Conservation (phyloP, 2,797 vertebrate genomes). For the Microcaecilia unicolor region DNA sequence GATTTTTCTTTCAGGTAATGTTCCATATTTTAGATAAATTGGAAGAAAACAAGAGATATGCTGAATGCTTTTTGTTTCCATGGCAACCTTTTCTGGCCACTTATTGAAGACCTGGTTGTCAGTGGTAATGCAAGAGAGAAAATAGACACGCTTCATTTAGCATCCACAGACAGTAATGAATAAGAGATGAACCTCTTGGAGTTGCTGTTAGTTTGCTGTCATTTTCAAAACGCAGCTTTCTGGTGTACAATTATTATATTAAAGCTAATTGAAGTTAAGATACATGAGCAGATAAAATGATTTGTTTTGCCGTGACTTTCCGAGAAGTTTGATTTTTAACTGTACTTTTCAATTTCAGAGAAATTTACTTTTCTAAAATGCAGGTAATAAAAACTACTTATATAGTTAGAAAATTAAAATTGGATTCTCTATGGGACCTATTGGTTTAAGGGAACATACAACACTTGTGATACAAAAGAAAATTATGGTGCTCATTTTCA, state of each 20-base stretch:
- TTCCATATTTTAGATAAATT: slow-evolving; percentile 55
- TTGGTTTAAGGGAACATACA: too few relatives aligned
- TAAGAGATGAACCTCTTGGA: slow-evolving; percentile 32
- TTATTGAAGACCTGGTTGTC: slow-evolving; percentile 58
- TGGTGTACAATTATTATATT: not conserved
- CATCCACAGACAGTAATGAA: slow-evolving; percentile 51
- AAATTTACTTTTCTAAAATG: slow-evolving; percentile 40
- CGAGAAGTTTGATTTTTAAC: slow-evolving; percentile 25
- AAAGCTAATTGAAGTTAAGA: not conserved
- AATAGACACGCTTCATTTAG: slow-evolving; percentile 62
- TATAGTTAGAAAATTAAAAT: too few relatives aligned
- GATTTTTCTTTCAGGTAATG: slow-evolving; percentile 55
- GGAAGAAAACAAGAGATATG: slow-evolving; percentile 51
- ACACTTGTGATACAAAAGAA: too few relatives aligned
- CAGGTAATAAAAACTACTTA: too few relatives aligned
- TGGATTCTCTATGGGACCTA: too few relatives aligned
- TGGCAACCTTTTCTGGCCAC: slow-evolving; percentile 63
- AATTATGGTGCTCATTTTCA: too few relatives aligned
- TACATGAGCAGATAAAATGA: slow-evolving; percentile 28
- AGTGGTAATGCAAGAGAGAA: slow-evolving; percentile 63
- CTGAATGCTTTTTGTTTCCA: slow-evolving; percentile 65
- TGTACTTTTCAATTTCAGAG: slow-evolving; percentile 33
- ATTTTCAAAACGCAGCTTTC: too few relatives aligned
- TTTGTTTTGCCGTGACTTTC: slow-evolving; percentile 28
- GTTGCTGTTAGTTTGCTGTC: too few relatives aligned